Conservation (phyloP, 2,797 vertebrate genomes). For the Aratinga solstitialis region DNA sequence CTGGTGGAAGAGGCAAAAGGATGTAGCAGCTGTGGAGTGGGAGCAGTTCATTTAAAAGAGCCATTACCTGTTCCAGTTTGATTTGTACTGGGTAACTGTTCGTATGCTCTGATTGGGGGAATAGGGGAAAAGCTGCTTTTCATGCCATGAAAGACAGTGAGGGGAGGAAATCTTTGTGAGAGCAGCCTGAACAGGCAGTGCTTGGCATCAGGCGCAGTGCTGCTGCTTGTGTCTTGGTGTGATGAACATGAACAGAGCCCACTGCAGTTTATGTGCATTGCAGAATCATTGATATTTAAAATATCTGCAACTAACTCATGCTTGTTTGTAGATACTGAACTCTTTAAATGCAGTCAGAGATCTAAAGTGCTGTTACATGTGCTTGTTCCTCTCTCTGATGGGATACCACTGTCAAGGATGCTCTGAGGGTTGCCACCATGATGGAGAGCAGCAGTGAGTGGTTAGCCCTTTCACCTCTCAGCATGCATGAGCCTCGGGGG, state of each 20-base stretch:
- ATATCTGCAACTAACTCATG: background rate
- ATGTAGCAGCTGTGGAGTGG: background rate
- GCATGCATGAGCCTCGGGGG: fast-evolving
- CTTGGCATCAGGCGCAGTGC: fast-evolving
- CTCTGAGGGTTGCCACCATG: fast-evolving
- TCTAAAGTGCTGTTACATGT: fast-evolving
- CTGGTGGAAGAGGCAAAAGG: background rate
- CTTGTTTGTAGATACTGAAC: background rate
- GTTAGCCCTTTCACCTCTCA: fast-evolving
- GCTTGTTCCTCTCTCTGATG: background rate
- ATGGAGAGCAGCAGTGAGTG: background rate
- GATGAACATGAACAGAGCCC: fast-evolving
- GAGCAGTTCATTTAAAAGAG: background rate
- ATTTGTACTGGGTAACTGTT: background rate
- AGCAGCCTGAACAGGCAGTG: background rate
- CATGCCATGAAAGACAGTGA: background rate
- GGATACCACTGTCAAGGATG: background rate
- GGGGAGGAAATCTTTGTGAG: background rate
- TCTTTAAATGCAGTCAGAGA: background rate
- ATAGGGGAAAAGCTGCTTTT: background rate
- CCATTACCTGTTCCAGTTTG: background rate
- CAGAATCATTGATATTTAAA: background rate
- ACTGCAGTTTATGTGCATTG: fast-evolving
- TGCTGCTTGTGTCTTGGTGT: fast-evolving
- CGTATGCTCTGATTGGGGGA: background rate